Evolutionary conservation across 2,797 vertebrate genomes (phyloP), one percentile per base, ranked within the genome.

Genomic region (Sebastes alutus): DNA sequence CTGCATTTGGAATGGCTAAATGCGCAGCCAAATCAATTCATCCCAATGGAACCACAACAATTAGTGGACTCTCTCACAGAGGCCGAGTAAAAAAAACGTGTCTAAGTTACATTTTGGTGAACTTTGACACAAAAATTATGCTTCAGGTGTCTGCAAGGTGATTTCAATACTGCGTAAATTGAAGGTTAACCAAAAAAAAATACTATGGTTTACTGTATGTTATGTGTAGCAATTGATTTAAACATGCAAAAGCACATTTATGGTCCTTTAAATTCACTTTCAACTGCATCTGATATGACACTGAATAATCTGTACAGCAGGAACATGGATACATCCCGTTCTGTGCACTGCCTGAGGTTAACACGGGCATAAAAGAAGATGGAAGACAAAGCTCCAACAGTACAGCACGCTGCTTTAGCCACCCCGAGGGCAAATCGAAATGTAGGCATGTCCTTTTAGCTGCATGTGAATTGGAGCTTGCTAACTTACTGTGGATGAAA

Each of bases 381-480:
- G 46, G 76, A 73, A 6, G 82, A 78, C 75, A 64, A 80, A 80
- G 77, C 76, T 68, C 1, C 2, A 62, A 38, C 49, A 64, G 58
- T 2, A 7, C 55, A 59, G 54, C 1, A 7, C 2, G 35, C 62
- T n/a, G 69, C 62, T 56, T 14, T 5, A 38, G 42, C 23, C 55
- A 46, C 38, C 83, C 75, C 6, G 16, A 71, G 42, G 81, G 60
- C 27, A 61, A 76, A 79, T 38, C 62, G 22, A 69, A 68, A 87
- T 76, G 61, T 42, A 72, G 58, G 23, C 70, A 64, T 77, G 67
- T 84, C 72, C 73, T 88, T 46, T 84, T 68, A 75, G 71, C 72
- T 64, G 16, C 13, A 42, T 61, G 69, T 35, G 65, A 87, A 80
- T 2, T 63, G 69, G 79, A 82, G 56, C 67, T 75, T 25, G n/a